A percentile compares a stretch with the other conserved stretches of the same genome.
Conservation (phyloP, 2,113 vertebrate genomes). For the zebrafish (Danio rerio) region DNA sequence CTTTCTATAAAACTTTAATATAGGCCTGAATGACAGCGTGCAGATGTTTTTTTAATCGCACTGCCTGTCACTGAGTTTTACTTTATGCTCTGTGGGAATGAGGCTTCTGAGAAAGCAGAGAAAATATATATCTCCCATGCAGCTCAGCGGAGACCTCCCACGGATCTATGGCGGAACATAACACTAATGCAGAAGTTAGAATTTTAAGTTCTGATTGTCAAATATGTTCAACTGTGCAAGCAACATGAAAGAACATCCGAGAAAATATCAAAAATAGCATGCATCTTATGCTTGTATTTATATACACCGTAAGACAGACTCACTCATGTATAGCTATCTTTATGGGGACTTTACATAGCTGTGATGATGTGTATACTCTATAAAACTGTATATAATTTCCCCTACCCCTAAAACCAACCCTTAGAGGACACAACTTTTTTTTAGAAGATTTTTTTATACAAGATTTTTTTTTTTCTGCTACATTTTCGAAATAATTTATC, state of each 20-base stretch:
- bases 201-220: not conserved
- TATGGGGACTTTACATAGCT: no score
- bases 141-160: constrained; percentile 26
- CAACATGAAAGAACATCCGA: not conserved
- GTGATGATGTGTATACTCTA: no score
- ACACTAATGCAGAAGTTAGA: constrained; percentile 22
- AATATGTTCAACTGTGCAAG: not conserved
- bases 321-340: no score
- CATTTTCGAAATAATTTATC: no score
- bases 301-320: not conserved
- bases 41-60: constrained; percentile 49
- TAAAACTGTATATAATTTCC: no score
- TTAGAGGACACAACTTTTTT: no score
- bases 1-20: constrained; percentile 38
- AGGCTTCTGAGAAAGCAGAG: not conserved
- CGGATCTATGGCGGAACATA: constrained; percentile 9
- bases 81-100: constrained; percentile 21
- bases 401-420: no score
- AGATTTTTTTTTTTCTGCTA: no score
- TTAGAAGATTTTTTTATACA: no score
- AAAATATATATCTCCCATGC: constrained; percentile 31
- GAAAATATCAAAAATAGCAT: not conserved
- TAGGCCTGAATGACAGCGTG: constrained; percentile 34
- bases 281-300: not conserved
- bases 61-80: constrained; percentile 35